A percentile compares a stretch with the other conserved stretches of the same genome.
Conservation (phyloP, 2,113 vertebrate species). For the Larimichthys crocea region DNA sequence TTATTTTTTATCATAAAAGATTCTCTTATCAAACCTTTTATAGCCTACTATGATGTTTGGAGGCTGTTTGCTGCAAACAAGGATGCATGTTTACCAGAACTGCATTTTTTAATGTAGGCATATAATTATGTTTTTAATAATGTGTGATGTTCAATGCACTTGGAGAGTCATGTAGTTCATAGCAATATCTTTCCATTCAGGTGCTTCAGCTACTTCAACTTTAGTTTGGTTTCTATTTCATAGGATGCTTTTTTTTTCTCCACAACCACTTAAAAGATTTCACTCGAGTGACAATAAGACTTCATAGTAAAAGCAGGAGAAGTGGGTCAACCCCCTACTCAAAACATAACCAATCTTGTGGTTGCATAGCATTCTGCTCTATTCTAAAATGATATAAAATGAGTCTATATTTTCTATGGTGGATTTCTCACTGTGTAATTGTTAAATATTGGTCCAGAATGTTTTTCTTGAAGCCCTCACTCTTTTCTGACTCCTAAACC, state of each 20-base stretch:
- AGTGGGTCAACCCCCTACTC: not conserved
- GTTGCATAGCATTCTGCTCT: not conserved
- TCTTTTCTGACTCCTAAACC: not conserved
- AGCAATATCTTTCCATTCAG: not conserved
- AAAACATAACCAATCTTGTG: not conserved
- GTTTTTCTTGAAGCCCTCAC: not conserved
- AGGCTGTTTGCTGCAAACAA: not conserved
- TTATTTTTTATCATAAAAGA: conserved; percentile 1
- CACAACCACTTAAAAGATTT: not conserved
- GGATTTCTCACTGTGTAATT: not conserved
- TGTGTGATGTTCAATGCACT: not conserved
- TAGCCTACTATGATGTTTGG: not conserved
- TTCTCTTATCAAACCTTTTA: not conserved
- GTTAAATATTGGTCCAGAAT: not conserved
- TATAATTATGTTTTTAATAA: not conserved
- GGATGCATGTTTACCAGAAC: not conserved
- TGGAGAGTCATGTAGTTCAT: not conserved
- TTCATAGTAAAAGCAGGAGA: too few species aligned
- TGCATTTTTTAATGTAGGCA: not conserved
- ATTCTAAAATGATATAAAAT: not conserved
- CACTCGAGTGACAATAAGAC: not conserved
- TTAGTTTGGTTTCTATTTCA: not conserved
- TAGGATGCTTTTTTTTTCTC: not conserved
- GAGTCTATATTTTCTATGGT: not conserved
- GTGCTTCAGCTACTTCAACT: not conserved